Base-by-base conservation (phyloP, 2,888 invertebrate species). In the Trichopoda pennipes region DNA sequence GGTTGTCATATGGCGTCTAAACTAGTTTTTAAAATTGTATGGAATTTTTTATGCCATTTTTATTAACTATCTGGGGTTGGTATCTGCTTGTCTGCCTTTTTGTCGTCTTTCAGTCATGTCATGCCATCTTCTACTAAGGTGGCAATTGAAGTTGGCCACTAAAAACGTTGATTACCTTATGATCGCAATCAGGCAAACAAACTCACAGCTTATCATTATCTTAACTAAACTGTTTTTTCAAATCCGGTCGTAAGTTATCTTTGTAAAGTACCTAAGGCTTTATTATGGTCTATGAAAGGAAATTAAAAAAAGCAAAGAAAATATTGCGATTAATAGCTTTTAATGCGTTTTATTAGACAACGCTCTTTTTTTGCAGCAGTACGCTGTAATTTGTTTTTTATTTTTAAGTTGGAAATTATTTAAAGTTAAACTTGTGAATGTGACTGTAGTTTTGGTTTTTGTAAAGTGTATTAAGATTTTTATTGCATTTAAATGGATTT, bases 91-190 rank as follows among this genome's bases (percentile, higher is more conserved):
- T 44, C 16, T 47, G 19, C 8, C 3, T 2, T 21, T 8, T 42
- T 55, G 66, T 10, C 32, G 66, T 10, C 32, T 32, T 14, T 32
- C 12, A 28, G 14, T 32, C 42, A n/a, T 51, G 55, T 63, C 61
- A 16, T 28, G 53, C 55, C 38, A 38, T 23, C 49, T 47, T 79
- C 75, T 55, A 56, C 66, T 75, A 72, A 82, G 72, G 79, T 72
- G 79, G 82, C 79, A 79, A 75, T 63, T 75, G 66, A 70, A 61
- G 68, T 76, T 79, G 79, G 55, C 75, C 56, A 79, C 79, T 68
- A 72, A 68, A 55, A 60, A 49, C 56, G 70, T 74, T 61, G 81
- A 82, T 77, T 69, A 55, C 61, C 9, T 61, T 69, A 47, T 55
- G 55, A 69, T 77, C 53, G 51, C 49, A 23, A 53, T 44, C 32